Evolutionary conservation across 2,888 invertebrate species (phyloP).

Genomic region (Enoplolaimus lenunculus): DNA sequence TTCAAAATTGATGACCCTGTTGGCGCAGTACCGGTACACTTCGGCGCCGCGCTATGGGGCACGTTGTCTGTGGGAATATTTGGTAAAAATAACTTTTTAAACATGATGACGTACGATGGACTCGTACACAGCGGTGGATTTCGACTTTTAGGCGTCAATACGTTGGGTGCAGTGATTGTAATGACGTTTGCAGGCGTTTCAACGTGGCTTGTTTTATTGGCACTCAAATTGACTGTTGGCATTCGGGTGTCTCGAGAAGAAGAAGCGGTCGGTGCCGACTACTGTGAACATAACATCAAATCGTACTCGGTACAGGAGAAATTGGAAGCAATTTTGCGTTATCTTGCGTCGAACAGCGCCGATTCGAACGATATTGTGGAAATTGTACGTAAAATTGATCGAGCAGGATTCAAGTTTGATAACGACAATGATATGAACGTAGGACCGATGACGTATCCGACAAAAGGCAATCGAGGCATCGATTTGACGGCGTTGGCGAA

Average conservation of each 20-base stretch:
- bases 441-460: no score
- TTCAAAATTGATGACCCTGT: constrained; percentile 75
- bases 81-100: not conserved
- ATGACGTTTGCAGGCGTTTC: not conserved
- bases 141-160: not conserved
- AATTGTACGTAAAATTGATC: no score
- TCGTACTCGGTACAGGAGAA: no score
- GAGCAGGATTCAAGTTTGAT: no score
- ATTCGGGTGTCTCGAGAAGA: not conserved
- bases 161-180: not conserved
- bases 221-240: not conserved
- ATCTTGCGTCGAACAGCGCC: no score
- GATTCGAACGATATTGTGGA: no score
- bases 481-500: no score
- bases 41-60: constrained; percentile 11
- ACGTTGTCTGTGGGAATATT: constrained; percentile 13
- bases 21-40: constrained; percentile 76
- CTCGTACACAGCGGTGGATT: constrained; percentile 7
- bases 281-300: not conserved
- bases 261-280: not conserved
- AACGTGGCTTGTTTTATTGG: not conserved
- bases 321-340: no score
- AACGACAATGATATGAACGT: no score
- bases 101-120: not conserved
- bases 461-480: no score